These are phyloP conservation scores for Herpetotheres cachinnans DNA, from an alignment of 2,113 vertebrate genomes.

Conservation along the genomic window DNA sequence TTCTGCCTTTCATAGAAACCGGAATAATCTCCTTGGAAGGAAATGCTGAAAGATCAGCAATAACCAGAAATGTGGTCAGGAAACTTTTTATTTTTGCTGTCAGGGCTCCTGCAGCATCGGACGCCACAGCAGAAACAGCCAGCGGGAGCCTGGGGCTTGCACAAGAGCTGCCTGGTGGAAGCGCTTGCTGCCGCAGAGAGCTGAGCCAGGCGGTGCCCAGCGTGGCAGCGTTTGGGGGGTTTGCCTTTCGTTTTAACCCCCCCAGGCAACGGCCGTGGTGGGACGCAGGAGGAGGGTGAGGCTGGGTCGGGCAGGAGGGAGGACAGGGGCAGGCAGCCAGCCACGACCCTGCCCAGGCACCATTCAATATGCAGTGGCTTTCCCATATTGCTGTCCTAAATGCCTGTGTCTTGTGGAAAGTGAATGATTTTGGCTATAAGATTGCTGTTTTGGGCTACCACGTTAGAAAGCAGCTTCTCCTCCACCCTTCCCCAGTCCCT, in stretches of 20 bases:
- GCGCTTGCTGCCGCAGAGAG: neutral
- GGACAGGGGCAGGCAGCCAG: neutral
- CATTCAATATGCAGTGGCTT: neutral
- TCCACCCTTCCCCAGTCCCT: neutral
- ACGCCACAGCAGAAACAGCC: neutral
- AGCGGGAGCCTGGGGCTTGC: rapidly evolving
- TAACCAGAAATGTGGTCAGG: neutral
- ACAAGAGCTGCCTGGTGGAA: neutral
- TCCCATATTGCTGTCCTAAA: neutral
- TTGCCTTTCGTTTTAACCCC: neutral
- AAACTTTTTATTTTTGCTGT: neutral
- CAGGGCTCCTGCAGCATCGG: neutral
- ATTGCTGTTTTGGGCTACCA: neutral
- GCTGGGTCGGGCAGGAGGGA: neutral
- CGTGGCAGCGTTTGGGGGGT: rapidly evolving
- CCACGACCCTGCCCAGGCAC: neutral
- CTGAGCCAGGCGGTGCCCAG: neutral
- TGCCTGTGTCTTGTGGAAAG: neutral
- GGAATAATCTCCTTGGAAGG: neutral
- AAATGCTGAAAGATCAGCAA: neutral
- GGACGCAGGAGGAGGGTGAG: neutral
- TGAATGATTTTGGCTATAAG: neutral
- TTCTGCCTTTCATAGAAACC: neutral
- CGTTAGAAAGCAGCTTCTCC: neutral
- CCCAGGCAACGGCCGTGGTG: too few species aligned